Percentiles rank a stretch among this genome's conserved stretches.
phyloP scores from a whole-genome alignment of 2,113 vertebrate species.

The Pituophis catenifer region DNA sequence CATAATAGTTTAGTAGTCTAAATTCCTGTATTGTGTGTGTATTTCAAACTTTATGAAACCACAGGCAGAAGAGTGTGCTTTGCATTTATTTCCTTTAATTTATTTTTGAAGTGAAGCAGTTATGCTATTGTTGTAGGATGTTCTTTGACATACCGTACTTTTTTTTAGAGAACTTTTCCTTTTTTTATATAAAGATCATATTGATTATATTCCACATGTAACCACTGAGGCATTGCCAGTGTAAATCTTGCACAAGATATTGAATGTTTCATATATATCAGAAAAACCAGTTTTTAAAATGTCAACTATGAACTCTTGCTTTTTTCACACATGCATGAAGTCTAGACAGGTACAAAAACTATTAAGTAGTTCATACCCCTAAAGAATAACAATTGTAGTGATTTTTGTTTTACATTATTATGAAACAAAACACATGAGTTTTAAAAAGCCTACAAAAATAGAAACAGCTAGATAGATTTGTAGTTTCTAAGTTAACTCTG shows the following conservation, averaged over 20 bases:
- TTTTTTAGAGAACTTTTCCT: background rate
- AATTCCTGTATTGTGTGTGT: constrained; percentile 33
- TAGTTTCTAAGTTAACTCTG: constrained; percentile 27
- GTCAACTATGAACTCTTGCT: constrained; percentile 2
- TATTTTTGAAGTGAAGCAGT: constrained; percentile 38
- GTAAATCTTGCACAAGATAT: background rate
- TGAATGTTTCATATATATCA: background rate
- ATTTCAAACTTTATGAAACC: background rate
- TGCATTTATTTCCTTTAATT: background rate
- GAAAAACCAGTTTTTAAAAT: constrained; percentile 8
- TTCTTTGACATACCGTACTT: constrained; percentile 5
- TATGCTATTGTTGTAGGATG: constrained; percentile 21
- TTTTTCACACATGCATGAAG: constrained; percentile 38
- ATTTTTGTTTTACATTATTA: constrained; percentile 2
- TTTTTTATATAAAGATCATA: background rate
- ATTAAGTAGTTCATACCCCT: constrained; percentile 11
- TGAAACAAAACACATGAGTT: background rate
- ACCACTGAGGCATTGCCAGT: background rate
- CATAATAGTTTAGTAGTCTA: constrained; percentile 7
- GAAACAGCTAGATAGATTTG: background rate
- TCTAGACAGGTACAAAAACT: constrained; percentile 22
- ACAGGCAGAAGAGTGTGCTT: background rate
- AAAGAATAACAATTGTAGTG: constrained; percentile 25
- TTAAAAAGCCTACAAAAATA: background rate
- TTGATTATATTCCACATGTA: background rate